Evolutionary conservation across 2,797 vertebrate species (phyloP).

Genomic region (Enteromius anoplus): DNA sequence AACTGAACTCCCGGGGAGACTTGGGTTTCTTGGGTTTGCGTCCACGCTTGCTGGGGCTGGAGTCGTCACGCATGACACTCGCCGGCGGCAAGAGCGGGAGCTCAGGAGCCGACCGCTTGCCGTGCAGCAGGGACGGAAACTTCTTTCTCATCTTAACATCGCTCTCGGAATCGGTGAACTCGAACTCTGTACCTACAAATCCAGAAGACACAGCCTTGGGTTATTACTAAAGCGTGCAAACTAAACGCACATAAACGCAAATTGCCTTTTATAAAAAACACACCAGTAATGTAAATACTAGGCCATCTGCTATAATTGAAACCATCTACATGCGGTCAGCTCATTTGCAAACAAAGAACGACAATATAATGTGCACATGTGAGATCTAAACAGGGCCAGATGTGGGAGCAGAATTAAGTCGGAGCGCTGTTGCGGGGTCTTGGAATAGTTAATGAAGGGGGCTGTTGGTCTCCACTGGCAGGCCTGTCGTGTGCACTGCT

Average conservation of each 20-base stretch:
- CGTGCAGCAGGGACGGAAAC: conserved; percentile 83
- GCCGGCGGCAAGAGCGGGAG: conserved; percentile 76
- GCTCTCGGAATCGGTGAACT: conserved; percentile 92
- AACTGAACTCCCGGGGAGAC: conserved; percentile 82
- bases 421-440: conserved; percentile 8
- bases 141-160: conserved; percentile 88
- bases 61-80: conserved; percentile 72
- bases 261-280: conserved; percentile 3
- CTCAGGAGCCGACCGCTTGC: conserved; percentile 84
- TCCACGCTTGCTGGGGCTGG: conserved; percentile 81
- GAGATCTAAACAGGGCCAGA: conserved; percentile 36
- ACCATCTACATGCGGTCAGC: conserved; percentile 15
- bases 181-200: conserved; percentile 84
- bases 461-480: conserved; percentile 27
- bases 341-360: conserved; percentile 13
- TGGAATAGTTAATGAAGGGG: conserved; percentile 51
- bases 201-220: neutral
- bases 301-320: neutral
- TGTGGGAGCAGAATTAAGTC: conserved; percentile 34
- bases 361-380: conserved; percentile 34
- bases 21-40: conserved; percentile 84
- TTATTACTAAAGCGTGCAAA: conserved; percentile 5
- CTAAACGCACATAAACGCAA: neutral
- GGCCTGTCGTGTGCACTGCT: conserved; percentile 22
- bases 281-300: conserved; percentile 4